Evolutionary conservation across 1,140 invertebrate genomes (phyloP).

Genomic region (Heliothis subflexa): DNA sequence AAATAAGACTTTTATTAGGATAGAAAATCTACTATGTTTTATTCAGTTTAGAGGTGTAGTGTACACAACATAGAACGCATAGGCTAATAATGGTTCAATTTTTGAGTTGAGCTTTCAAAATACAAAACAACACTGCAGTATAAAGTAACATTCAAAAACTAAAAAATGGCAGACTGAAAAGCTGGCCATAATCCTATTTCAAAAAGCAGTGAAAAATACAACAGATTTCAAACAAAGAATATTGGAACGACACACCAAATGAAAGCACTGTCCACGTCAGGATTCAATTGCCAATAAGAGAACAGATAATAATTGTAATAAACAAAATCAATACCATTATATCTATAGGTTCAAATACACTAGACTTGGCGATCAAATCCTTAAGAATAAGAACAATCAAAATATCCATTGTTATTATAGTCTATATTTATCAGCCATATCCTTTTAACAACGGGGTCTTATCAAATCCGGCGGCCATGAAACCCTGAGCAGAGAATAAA

Average conservation of each 20-base stretch:
- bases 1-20: neutral
- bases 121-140: too few relatives aligned
- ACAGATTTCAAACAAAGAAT: too few relatives aligned
- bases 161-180: too few relatives aligned
- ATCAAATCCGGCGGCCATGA: constrained; percentile 45
- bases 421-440: constrained; percentile 36
- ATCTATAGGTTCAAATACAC: constrained; percentile 5
- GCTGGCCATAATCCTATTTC: too few relatives aligned
- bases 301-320: neutral
- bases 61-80: too few relatives aligned
- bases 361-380: neutral
- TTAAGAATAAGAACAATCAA: neutral
- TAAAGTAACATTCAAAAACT: too few relatives aligned
- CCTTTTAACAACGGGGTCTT: constrained; percentile 38
- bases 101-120: too few relatives aligned
- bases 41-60: too few relatives aligned
- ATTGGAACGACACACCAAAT: too few relatives aligned
- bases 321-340: constrained; percentile 1
- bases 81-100: too few relatives aligned
- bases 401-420: neutral
- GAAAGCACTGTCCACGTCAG: too few relatives aligned
- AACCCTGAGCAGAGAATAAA: constrained; percentile 38
- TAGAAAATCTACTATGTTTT: neutral
- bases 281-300: neutral
- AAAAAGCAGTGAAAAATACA: too few relatives aligned